These are phyloP conservation scores for Pedicia rivosa DNA, from an alignment of 2,888 invertebrate genomes.

Conservation along the genomic window DNA sequence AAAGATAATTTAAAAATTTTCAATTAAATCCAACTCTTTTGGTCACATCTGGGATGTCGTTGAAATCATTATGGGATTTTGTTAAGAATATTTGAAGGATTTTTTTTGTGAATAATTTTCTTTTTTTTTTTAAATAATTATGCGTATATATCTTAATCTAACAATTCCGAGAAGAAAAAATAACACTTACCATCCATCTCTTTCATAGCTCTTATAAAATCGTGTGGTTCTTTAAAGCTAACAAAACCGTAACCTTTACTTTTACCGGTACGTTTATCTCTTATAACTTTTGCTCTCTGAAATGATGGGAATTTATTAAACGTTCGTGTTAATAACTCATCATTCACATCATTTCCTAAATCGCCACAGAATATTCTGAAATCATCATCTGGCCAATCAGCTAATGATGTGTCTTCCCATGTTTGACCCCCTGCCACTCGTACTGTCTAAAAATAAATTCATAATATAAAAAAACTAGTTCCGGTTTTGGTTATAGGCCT, in stretches of 20 bases:
- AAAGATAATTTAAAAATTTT: too few relatives aligned
- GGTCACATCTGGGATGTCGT: too few relatives aligned
- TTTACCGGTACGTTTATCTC: constrained; percentile 94
- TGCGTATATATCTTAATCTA: too few relatives aligned
- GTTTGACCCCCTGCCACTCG: constrained; percentile 85
- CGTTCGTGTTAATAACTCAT: constrained; percentile 88
- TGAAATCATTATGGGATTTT: too few relatives aligned
- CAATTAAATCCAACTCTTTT: too few relatives aligned
- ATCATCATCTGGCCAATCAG: constrained; percentile 98
- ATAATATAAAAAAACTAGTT: constrained; percentile 13
- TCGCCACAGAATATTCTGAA: constrained; percentile 99
- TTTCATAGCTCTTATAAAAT: constrained; percentile 96
- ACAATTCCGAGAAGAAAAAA: constrained; percentile 5
- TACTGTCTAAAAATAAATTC: constrained; percentile 40
- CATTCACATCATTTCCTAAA: constrained; percentile 96
- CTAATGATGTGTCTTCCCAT: constrained; percentile 90
- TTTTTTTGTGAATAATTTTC: too few relatives aligned
- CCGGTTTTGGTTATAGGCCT: constrained; percentile 22
- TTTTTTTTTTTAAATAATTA: too few relatives aligned
- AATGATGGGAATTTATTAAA: constrained; percentile 92
- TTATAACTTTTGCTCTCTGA: constrained; percentile 82
- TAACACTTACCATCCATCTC: constrained; percentile 87
- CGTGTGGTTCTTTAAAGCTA: constrained; percentile 93
- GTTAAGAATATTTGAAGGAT: too few relatives aligned
- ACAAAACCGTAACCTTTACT: constrained; percentile 99